Percentiles rank a stretch among this genome's conserved stretches.
These are phyloP conservation scores for Sceliomorpha sp. DNA, from an alignment of 2,888 invertebrate species.

Conservation along the genomic window DNA sequence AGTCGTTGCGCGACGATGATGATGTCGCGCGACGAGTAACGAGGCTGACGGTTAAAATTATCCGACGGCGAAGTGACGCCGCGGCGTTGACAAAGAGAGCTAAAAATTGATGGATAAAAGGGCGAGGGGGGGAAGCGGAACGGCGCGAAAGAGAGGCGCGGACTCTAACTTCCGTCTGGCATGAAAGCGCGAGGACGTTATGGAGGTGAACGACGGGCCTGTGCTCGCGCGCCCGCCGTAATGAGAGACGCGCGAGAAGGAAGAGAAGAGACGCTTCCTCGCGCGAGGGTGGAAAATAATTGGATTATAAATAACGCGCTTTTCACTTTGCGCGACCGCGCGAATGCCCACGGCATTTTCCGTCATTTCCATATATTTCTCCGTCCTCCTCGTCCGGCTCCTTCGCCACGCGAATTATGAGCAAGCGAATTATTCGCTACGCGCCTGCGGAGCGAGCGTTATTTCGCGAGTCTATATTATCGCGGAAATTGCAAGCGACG, in stretches of 20 bases:
- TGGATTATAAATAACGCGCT: constrained; percentile 52
- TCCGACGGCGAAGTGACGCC: constrained; percentile 27
- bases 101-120: constrained; percentile 53
- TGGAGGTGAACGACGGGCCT: constrained; percentile 43
- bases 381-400: neutral
- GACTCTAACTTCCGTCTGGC: constrained; percentile 41
- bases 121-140: constrained; percentile 38
- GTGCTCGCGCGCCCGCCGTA: constrained; percentile 15
- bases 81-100: constrained; percentile 48
- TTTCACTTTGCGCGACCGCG: constrained; percentile 32
- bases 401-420: neutral
- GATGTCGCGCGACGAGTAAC: constrained; percentile 48
- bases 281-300: constrained; percentile 52
- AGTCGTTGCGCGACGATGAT: constrained; percentile 49
- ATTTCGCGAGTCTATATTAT: too few relatives aligned
- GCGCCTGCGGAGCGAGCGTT: too few relatives aligned
- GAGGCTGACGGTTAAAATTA: constrained; percentile 54
- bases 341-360: constrained; percentile 18
- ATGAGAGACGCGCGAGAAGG: constrained; percentile 32
- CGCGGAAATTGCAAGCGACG: too few relatives aligned
- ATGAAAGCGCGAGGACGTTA: constrained; percentile 33
- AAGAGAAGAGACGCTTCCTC: constrained; percentile 40
- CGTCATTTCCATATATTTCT: constrained; percentile 12
- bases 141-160: neutral
- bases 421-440: too few relatives aligned